Conservation (phyloP, 2,888 invertebrate genomes). For the Amorpha juglandis region DNA sequence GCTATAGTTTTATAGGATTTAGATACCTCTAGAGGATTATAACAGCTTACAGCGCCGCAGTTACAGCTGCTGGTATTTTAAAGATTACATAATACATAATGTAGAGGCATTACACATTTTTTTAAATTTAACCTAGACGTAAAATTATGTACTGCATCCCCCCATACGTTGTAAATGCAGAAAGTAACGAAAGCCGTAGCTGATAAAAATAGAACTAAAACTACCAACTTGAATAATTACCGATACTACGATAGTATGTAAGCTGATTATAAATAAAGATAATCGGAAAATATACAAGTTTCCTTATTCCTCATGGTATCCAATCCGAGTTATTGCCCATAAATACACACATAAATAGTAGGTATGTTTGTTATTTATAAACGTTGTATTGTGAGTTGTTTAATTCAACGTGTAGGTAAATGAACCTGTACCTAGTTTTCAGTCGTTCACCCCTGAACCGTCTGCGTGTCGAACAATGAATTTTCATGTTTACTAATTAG, state of each 20-base stretch:
- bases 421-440: constrained; percentile 5
- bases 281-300: no score
- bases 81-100: background rate
- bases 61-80: background rate
- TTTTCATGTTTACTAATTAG: constrained; percentile 10
- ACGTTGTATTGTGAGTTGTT: background rate
- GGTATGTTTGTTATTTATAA: background rate
- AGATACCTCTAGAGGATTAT: background rate
- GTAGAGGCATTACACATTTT: no score
- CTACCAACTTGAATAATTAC: background rate
- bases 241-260: no score
- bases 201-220: background rate
- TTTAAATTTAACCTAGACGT: no score
- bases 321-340: no score
- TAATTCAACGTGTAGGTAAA: background rate
- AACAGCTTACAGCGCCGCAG: no score
- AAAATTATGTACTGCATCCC: no score
- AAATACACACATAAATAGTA: background rate
- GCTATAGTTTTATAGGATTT: background rate
- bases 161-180: no score
- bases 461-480: constrained; percentile 7
- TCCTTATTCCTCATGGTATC: no score
- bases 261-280: no score
- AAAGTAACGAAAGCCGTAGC: background rate
- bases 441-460: constrained; percentile 20